phyloP scores from a whole-genome alignment of 2,797 vertebrate genomes.

The Telmatherina bonti region DNA sequence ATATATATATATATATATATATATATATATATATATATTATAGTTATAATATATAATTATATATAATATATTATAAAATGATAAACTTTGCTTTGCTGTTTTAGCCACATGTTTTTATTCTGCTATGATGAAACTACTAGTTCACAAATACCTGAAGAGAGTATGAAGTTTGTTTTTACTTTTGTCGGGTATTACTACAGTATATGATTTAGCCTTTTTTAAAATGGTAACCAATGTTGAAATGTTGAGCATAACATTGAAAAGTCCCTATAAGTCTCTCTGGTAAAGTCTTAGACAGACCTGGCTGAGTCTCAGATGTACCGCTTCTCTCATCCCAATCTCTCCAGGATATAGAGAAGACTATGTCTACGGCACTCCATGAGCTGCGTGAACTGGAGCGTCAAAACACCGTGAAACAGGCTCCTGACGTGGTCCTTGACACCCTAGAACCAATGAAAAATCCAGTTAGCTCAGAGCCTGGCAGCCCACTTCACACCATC shows the following conservation, averaged over 20 bases:
- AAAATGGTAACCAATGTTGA: background rate
- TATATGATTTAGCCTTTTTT: background rate
- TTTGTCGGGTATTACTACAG: background rate
- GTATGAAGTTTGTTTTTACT: no score
- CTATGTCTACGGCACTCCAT: slow-evolving; percentile 96
- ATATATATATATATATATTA: no score
- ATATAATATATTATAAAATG: no score
- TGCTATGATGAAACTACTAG: no score
- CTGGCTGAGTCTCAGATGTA: background rate
- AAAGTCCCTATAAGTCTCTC: background rate
- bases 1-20: no score
- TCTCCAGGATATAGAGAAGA: slow-evolving; percentile 96
- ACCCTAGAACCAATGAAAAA: slow-evolving; percentile 96
- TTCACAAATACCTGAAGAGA: no score
- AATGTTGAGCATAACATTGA: background rate
- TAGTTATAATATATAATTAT: no score
- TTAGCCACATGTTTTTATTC: no score
- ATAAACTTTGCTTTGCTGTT: no score
- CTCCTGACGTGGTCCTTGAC: slow-evolving; percentile 95
- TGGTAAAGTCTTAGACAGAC: background rate
- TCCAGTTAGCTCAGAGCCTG: slow-evolving; percentile 89
- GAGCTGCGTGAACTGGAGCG: slow-evolving; percentile 96
- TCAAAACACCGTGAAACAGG: slow-evolving; percentile 96
- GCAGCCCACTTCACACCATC: slow-evolving; percentile 96
- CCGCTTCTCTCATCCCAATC: background rate